Base-by-base conservation (phyloP, 2,888 invertebrate species). In the Pachycephus smyrnensis region DNA sequence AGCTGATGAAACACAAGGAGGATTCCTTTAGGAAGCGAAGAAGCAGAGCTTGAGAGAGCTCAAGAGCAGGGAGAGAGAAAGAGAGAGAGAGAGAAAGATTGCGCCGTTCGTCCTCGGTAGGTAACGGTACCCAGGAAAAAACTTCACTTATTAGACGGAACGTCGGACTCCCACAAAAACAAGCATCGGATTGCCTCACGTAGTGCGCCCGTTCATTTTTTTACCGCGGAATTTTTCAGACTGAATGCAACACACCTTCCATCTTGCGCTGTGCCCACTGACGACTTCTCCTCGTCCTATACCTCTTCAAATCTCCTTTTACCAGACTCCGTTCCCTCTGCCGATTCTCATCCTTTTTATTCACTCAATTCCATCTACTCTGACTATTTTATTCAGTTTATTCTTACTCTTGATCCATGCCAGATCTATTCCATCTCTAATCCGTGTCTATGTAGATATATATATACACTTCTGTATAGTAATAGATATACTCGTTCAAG, bases 71-170 rank as follows among this genome's bases (percentile, higher is more conserved):
- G 23, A 15, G 55, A 55, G 55, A 55, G 35, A 35, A 9, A 31
- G 15, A 55, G 23, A 15, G 55, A 55, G 55, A 55, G 35, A 35
- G 31, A 12, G 71, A 33, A 31, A 71, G 71, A 31, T 33, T 71
- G 31, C 71, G 71, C 31, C 71, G 71, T 71, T 71, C 71, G 71
- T 33, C 71, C 71, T 71, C 33, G 6, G 74, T 36, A 36, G 37
- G 32, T 74, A 74, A 33, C 74, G 74, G 74, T 74, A 36, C 11
- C 74, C 12, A 32, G 74, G 33, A 74, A 84, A 84, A 85, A 82
- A 82, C 85, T 79, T 85, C 81, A 82, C 83, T 88, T 83, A 84
- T 87, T 87, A 86, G 81, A 81, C 77, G 84, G 86, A 86, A 86
- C 84, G 84, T 80, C 83, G 82, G 78, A 81, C 82, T 86, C 80